These are phyloP conservation scores for Rhagoletis pomonella DNA, from an alignment of 1,140 invertebrate species.

Conservation along the genomic window DNA sequence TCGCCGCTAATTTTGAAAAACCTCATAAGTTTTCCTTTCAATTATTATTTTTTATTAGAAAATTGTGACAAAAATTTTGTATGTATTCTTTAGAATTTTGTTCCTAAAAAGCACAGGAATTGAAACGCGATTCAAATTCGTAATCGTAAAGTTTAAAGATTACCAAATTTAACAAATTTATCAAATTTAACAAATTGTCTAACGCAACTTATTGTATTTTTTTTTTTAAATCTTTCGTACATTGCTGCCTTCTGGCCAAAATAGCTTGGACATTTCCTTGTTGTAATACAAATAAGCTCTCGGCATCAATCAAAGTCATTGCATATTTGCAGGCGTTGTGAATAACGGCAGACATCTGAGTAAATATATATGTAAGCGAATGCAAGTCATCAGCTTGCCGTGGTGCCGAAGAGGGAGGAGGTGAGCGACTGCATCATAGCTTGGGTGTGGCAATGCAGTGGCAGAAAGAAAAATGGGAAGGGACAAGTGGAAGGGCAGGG, in stretches of 20 bases:
- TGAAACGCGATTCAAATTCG: too few relatives aligned
- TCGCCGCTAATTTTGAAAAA: too few relatives aligned
- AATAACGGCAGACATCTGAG: neutral
- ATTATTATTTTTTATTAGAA: too few relatives aligned
- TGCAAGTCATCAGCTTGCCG: neutral
- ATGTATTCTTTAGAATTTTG: too few relatives aligned
- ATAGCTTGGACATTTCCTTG: neutral
- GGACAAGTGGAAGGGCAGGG: neutral
- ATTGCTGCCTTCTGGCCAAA: neutral
- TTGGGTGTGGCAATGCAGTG: neutral
- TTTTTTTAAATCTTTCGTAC: too few relatives aligned
- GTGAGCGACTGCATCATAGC: neutral
- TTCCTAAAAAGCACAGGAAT: too few relatives aligned
- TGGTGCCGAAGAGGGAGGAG: neutral
- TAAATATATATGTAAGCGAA: neutral
- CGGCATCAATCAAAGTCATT: neutral
- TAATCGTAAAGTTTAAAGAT: too few relatives aligned
- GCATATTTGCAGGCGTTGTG: slow-evolving; percentile 18
- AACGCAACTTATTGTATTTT: too few relatives aligned
- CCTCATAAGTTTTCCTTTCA: too few relatives aligned
- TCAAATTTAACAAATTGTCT: too few relatives aligned
- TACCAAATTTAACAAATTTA: too few relatives aligned
- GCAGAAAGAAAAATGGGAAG: neutral
- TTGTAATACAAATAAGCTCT: neutral
- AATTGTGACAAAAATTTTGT: too few relatives aligned